phyloP scores from a whole-genome alignment of 2,797 vertebrate genomes.

The Enteromius radiatus region DNA sequence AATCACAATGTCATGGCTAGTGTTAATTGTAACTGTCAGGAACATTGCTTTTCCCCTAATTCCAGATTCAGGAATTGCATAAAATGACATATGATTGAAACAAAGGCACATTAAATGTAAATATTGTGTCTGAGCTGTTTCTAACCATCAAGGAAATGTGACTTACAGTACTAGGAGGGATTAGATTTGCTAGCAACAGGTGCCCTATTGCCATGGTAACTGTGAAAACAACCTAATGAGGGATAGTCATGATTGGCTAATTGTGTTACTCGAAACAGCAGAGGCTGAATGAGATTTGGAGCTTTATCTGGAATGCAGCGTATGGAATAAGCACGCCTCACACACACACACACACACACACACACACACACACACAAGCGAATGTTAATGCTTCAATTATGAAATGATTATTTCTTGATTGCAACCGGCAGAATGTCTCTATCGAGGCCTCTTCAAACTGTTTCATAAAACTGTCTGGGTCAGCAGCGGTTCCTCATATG shows the following conservation, averaged over 20 bases:
- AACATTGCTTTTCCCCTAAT: background rate
- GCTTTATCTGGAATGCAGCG: background rate
- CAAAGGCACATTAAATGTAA: background rate
- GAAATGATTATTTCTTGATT: constrained; percentile 44
- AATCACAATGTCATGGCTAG: background rate
- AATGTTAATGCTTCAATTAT: constrained; percentile 45
- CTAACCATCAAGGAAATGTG: constrained; percentile 11
- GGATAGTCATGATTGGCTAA: constrained; percentile 12
- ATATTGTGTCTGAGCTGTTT: background rate
- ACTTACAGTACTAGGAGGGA: background rate
- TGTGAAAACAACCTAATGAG: background rate
- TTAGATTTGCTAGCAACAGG: constrained; percentile 5
- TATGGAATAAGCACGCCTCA: background rate
- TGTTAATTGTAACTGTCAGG: background rate
- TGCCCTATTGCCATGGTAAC: constrained; percentile 15
- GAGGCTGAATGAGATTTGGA: constrained; percentile 11
- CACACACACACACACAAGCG: too few relatives aligned
- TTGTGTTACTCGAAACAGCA: background rate
- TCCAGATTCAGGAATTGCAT: background rate
- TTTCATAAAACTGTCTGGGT: constrained; percentile 51
- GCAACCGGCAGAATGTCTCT: constrained; percentile 46
- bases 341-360: constrained; percentile 13
- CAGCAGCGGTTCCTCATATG: constrained; percentile 52
- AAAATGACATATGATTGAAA: background rate
- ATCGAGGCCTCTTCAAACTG: constrained; percentile 45